Evolutionary conservation across 2,113 vertebrate genomes (phyloP).

Genomic region (Castor canadensis): DNA sequence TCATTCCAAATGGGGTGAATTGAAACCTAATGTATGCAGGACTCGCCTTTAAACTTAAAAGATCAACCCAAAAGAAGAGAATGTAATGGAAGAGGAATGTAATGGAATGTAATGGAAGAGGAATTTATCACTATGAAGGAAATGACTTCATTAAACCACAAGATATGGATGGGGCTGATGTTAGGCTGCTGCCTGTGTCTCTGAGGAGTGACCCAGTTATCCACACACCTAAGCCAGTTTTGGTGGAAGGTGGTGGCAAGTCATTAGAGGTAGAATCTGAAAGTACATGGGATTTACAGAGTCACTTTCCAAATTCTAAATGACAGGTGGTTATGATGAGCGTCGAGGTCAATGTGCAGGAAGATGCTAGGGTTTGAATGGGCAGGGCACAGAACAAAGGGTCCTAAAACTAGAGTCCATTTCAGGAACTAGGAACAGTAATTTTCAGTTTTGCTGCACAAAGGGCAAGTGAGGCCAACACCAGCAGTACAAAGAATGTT

Average conservation of each 20-base stretch:
- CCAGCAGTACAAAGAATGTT: too few species aligned
- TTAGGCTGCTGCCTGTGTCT: background rate
- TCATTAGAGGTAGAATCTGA: background rate
- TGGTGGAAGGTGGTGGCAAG: background rate
- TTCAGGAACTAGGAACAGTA: too few species aligned
- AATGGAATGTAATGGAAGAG: background rate
- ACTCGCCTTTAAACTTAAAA: background rate
- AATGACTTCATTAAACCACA: background rate
- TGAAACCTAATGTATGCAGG: too few species aligned
- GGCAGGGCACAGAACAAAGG: too few species aligned
- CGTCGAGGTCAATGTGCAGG: too few species aligned
- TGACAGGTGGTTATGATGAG: background rate
- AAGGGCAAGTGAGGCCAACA: too few species aligned
- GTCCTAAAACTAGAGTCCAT: too few species aligned
- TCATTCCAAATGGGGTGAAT: background rate
- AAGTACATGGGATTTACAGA: background rate
- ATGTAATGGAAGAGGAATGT: too few species aligned
- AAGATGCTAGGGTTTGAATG: background rate
- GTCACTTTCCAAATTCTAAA: background rate
- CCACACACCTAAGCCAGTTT: background rate
- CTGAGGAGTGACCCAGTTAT: background rate
- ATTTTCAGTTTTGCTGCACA: too few species aligned
- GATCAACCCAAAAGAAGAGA: background rate
- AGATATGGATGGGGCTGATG: background rate
- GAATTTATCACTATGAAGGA: background rate